These are phyloP conservation scores for Heterodera schachtii DNA, from an alignment of 1,140 invertebrate genomes.

Conservation along the genomic window DNA sequence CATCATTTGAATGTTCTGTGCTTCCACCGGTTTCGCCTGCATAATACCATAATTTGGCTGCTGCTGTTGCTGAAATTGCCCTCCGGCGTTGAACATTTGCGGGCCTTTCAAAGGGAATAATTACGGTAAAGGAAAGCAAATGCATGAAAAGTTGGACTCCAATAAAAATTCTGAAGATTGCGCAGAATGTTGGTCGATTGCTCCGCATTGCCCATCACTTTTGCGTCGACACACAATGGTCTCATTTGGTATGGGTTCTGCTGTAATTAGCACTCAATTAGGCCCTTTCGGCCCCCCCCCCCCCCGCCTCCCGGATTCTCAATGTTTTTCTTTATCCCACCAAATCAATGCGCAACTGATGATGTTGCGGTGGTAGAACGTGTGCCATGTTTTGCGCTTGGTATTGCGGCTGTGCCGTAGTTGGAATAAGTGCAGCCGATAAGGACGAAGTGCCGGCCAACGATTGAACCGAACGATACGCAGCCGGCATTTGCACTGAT, in stretches of 20 bases:
- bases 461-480: background rate
- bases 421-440: no score
- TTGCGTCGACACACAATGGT: background rate
- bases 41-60: background rate
- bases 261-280: background rate
- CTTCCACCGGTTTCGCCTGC: background rate
- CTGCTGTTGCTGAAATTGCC: background rate
- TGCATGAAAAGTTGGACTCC: background rate
- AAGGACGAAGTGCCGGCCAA: background rate
- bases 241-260: background rate
- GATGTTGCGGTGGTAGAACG: background rate
- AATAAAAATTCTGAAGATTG: background rate
- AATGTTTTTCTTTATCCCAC: no score
- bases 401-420: background rate
- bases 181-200: background rate
- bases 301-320: no score
- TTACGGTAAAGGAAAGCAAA: no score
- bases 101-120: background rate
- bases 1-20: background rate
- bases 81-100: background rate
- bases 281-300: no score
- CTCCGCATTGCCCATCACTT: background rate
- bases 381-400: background rate
- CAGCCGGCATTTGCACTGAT: background rate
- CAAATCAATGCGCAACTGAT: background rate